These are phyloP conservation scores for Pemphredon lugubris DNA, from an alignment of 2,888 invertebrate species.

Conservation along the genomic window DNA sequence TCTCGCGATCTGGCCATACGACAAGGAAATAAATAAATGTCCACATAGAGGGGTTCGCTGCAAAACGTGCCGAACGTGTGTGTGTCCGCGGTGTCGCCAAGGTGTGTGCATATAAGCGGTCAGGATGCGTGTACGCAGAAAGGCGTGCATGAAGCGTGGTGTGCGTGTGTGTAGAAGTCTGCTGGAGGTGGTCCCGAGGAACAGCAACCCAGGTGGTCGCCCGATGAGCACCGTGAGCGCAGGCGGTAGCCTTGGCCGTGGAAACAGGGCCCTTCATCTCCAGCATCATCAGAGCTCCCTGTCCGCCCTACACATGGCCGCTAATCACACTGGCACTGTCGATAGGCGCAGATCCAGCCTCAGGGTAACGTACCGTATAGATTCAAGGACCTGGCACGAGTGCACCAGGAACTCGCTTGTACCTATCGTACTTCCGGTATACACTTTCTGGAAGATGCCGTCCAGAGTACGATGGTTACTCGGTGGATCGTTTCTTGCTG, in stretches of 20 bases:
- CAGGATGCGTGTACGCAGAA: constrained; percentile 64
- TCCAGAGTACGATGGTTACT: constrained; percentile 18
- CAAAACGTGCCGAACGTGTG: constrained; percentile 75
- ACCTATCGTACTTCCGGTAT: constrained; percentile 22
- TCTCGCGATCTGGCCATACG: too few relatives aligned
- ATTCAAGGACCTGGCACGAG: constrained; percentile 53
- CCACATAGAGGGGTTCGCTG: constrained; percentile 60
- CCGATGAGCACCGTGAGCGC: constrained; percentile 79
- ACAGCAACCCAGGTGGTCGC: constrained; percentile 72
- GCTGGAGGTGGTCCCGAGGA: constrained; percentile 79
- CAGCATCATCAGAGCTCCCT: constrained; percentile 78
- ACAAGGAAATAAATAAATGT: too few relatives aligned
- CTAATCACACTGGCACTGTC: constrained; percentile 75
- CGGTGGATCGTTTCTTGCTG: constrained; percentile 13
- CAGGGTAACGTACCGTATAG: constrained; percentile 80
- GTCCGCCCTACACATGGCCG: constrained; percentile 75
- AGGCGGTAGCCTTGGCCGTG: constrained; percentile 78
- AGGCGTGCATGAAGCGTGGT: constrained; percentile 78
- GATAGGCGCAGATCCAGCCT: constrained; percentile 81
- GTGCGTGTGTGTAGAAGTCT: constrained; percentile 80
- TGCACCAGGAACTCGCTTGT: constrained; percentile 49
- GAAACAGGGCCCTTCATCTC: constrained; percentile 73
- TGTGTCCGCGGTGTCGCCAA: constrained; percentile 76
- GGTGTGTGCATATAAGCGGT: constrained; percentile 63
- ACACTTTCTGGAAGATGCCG: constrained; percentile 19